A percentile compares a stretch with the other conserved stretches of the same genome.
phyloP scores from a whole-genome alignment of 2,113 vertebrate genomes.

The Phyllostomus hastatus region DNA sequence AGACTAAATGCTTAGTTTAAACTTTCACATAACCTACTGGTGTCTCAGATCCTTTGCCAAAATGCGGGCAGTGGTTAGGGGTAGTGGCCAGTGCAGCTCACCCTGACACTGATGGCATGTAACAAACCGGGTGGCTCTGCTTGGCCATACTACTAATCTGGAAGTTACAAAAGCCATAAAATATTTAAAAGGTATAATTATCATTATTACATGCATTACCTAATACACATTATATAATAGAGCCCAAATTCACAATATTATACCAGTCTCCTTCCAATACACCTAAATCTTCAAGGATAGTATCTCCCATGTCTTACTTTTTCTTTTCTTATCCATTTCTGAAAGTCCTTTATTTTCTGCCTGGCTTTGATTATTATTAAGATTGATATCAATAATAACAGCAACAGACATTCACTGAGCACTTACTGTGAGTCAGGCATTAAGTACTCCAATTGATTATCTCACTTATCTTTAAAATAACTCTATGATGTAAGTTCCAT shows the following conservation, averaged over 20 bases:
- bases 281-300: neutral
- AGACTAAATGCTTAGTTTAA: neutral
- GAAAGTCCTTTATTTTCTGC: constrained; percentile 19
- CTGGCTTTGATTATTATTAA: constrained; percentile 29
- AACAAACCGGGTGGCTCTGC: neutral
- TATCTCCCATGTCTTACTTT: neutral
- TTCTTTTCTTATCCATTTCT: neutral
- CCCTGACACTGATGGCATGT: neutral
- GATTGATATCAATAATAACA: neutral
- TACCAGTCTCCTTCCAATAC: neutral
- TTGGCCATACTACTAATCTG: neutral
- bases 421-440: neutral
- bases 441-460: neutral
- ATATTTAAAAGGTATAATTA: constrained; percentile 18
- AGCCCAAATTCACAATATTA: neutral
- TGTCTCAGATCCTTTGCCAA: neutral
- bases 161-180: constrained; percentile 17
- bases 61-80: neutral
- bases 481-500: neutral
- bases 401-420: neutral
- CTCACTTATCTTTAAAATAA: constrained; percentile 40
- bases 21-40: neutral
- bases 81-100: neutral
- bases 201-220: constrained; percentile 17
- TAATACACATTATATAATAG: constrained; percentile 18